These are phyloP conservation scores for Athripsodes cinereus DNA, from an alignment of 2,888 invertebrate species.

Conservation along the genomic window DNA sequence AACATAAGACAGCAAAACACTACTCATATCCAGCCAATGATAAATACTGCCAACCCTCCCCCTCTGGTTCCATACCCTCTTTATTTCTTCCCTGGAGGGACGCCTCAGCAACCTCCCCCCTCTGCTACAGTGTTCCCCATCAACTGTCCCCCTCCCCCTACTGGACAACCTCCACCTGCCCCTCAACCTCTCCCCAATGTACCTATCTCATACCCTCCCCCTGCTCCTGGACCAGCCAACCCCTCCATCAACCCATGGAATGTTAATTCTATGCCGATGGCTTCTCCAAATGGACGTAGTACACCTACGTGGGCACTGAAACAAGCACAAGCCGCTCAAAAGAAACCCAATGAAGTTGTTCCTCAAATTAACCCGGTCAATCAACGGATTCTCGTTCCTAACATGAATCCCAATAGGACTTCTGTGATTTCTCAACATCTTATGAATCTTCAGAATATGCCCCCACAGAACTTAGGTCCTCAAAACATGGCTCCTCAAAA, in stretches of 20 bases:
- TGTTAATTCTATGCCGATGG: slow-evolving; percentile 29
- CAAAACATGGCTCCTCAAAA: slow-evolving; percentile 12
- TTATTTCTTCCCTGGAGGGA: slow-evolving; percentile 25
- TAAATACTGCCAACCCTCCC: slow-evolving; percentile 23
- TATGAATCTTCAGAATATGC: slow-evolving; percentile 17
- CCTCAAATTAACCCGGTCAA: slow-evolving; percentile 3
- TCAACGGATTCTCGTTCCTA: slow-evolving; percentile 14
- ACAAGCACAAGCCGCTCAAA: slow-evolving; percentile 22
- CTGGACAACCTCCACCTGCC: slow-evolving; percentile 23
- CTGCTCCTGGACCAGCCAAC: slow-evolving; percentile 19
- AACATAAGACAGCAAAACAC: slow-evolving; percentile 20
- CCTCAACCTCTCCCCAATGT: slow-evolving; percentile 24
- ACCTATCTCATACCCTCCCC: slow-evolving; percentile 24
- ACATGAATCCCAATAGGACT: slow-evolving; percentile 17
- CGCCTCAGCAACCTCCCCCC: slow-evolving; percentile 25
- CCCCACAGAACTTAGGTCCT: slow-evolving; percentile 23
- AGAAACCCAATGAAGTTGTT: slow-evolving; percentile 15
- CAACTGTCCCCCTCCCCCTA: slow-evolving; percentile 24
- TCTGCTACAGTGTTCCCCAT: slow-evolving; percentile 24
- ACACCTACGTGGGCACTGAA: slow-evolving; percentile 28
- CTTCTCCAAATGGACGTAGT: slow-evolving; percentile 28
- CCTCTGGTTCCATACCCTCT: slow-evolving; percentile 25
- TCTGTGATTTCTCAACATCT: slow-evolving; percentile 22
- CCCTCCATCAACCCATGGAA: slow-evolving; percentile 29
- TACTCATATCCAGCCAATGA: slow-evolving; percentile 19